A percentile compares a stretch with the other conserved stretches of the same genome.
These are phyloP conservation scores for Macrostomum cliftonense DNA, from an alignment of 2,888 invertebrate species.

Conservation along the genomic window DNA sequence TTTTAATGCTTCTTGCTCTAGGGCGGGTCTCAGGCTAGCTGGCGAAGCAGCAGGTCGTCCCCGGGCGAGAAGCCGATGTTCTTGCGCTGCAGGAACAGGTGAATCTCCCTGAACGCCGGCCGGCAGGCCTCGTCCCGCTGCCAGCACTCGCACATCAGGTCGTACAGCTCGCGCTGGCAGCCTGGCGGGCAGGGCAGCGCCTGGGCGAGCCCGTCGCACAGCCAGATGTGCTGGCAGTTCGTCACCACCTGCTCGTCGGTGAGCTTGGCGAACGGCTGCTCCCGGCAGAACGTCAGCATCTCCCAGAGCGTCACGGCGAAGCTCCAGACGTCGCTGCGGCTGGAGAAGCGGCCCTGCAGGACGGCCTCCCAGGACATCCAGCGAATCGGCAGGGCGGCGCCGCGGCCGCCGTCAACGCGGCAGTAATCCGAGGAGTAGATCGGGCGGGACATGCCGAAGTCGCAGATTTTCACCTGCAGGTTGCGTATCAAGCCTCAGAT, in stretches of 20 bases:
- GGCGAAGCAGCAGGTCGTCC: conserved; percentile 18
- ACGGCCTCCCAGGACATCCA: conserved; percentile 79
- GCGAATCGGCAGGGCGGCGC: conserved; percentile 59
- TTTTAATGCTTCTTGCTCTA: too few species aligned
- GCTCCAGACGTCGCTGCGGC: conserved; percentile 72
- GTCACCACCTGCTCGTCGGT: conserved; percentile 60
- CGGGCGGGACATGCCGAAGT: conserved; percentile 66
- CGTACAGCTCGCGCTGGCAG: conserved; percentile 69
- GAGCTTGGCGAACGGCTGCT: conserved; percentile 56
- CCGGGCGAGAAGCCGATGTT: conserved; percentile 36
- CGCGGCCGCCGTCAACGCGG: conserved; percentile 56
- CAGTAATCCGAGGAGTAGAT: conserved; percentile 61
- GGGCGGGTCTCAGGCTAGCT: too few species aligned
- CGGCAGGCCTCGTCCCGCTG: conserved; percentile 57
- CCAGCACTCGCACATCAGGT: conserved; percentile 79
- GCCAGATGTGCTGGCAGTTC: conserved; percentile 57
- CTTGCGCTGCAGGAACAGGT: conserved; percentile 52
- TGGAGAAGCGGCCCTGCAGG: conserved; percentile 63
- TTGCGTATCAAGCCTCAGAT: background rate
- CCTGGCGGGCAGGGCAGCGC: conserved; percentile 51
- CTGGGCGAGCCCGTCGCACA: conserved; percentile 46
- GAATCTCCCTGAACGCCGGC: conserved; percentile 68
- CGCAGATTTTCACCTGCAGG: conserved; percentile 53
- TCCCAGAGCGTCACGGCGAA: conserved; percentile 74
- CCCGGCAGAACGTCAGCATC: conserved; percentile 56